Evolutionary conservation across 2,113 vertebrate genomes (phyloP).

Genomic region (Poeciliopsis turrubarensis): DNA sequence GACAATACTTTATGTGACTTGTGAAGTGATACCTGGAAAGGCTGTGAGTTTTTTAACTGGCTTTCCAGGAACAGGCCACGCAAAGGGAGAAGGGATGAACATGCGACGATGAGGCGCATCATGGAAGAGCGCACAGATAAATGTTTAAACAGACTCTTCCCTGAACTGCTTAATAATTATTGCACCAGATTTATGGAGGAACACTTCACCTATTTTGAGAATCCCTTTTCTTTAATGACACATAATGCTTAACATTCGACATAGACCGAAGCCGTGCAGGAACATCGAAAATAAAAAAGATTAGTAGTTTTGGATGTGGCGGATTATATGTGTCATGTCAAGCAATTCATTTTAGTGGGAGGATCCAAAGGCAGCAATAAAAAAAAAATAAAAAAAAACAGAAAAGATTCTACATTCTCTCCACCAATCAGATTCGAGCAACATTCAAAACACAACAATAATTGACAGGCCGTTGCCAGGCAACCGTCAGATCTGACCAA

Average conservation of each 20-base stretch:
- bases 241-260: neutral
- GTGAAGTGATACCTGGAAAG: neutral
- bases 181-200: neutral
- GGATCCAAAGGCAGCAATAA: neutral
- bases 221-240: neutral
- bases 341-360: neutral
- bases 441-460: constrained; percentile 4
- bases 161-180: neutral
- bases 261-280: neutral
- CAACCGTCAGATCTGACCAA: neutral
- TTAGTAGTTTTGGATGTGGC: neutral
- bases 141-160: neutral
- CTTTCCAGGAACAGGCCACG: constrained; percentile 24
- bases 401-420: neutral
- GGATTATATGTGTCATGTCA: neutral
- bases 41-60: neutral
- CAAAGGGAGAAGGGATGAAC: neutral
- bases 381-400: neutral
- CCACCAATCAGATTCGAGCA: constrained; percentile 5
- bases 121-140: neutral
- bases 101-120: neutral
- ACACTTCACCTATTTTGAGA: too few species aligned
- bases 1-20: constrained; percentile 20
- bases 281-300: neutral
- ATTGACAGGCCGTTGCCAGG: neutral